These are phyloP conservation scores for Leucosticte australis DNA, from an alignment of 2,113 vertebrate genomes.

Conservation along the genomic window DNA sequence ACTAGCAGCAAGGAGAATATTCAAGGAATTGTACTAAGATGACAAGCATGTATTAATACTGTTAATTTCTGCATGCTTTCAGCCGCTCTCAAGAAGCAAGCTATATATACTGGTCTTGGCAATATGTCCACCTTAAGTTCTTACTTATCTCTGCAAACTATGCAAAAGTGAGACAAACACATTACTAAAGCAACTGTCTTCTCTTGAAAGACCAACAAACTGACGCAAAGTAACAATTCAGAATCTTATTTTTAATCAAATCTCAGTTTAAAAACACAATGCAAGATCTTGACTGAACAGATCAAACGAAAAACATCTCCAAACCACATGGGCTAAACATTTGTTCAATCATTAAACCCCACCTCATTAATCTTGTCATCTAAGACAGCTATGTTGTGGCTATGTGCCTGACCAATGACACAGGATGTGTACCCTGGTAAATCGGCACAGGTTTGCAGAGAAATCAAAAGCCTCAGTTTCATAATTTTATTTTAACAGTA, in stretches of 20 bases:
- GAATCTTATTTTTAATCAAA: neutral
- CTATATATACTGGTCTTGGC: neutral
- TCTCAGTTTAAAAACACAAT: neutral
- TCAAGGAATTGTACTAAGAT: neutral
- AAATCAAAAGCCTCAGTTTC: neutral
- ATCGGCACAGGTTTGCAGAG: neutral
- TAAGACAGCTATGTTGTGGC: neutral
- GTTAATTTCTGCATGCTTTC: neutral
- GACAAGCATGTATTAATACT: neutral
- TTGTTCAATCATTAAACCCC: neutral
- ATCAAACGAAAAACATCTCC: neutral
- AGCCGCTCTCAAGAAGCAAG: neutral
- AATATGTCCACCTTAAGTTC: neutral
- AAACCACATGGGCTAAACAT: neutral
- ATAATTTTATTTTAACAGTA: neutral
- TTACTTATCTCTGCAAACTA: neutral
- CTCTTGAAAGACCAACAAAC: neutral
- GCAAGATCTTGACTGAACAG: neutral
- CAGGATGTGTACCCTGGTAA: neutral
- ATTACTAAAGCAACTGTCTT: neutral
- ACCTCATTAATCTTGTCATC: neutral
- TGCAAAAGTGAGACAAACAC: neutral
- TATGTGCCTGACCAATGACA: accelerated
- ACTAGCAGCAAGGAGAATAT: neutral
- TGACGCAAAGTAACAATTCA: neutral